These are phyloP conservation scores for Stegostoma tigrinum DNA, from an alignment of 2,113 vertebrate genomes.

Conservation along the genomic window DNA sequence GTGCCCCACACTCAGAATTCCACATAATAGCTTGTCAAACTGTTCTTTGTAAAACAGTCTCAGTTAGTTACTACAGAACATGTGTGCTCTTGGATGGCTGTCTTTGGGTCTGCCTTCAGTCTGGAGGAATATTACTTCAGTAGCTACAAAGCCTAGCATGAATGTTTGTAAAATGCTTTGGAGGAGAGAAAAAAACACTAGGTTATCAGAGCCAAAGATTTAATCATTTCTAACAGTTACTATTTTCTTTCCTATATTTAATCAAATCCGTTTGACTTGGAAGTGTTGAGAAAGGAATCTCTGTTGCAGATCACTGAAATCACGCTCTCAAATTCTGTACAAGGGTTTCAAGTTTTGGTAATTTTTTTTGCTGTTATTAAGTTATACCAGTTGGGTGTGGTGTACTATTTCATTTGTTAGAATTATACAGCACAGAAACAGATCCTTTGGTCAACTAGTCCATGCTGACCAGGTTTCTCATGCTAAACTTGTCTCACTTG, in stretches of 20 bases:
- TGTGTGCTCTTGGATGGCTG: background rate
- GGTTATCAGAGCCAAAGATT: background rate
- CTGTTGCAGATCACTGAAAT: background rate
- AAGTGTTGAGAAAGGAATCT: background rate
- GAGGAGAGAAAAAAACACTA: no score
- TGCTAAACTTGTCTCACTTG: no score
- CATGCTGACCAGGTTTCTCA: no score
- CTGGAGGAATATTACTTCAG: slow-evolving; percentile 17
- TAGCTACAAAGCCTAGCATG: slow-evolving; percentile 16
- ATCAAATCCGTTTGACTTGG: background rate
- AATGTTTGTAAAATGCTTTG: background rate
- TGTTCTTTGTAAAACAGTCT: background rate
- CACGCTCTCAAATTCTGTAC: background rate
- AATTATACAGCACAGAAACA: background rate
- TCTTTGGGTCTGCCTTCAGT: background rate
- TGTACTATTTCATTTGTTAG: background rate
- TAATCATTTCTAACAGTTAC: background rate
- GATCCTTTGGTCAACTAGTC: no score
- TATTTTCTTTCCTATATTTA: background rate
- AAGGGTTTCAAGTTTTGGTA: background rate
- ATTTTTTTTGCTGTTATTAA: background rate
- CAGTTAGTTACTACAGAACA: slow-evolving; percentile 19
- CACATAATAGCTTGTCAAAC: slow-evolving; percentile 1
- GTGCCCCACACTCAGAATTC: background rate
- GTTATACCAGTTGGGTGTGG: background rate